Evolutionary conservation across 1,140 invertebrate genomes (phyloP), one percentile per base, ranked within the genome.

Genomic region (Dinoponera quadriceps): DNA sequence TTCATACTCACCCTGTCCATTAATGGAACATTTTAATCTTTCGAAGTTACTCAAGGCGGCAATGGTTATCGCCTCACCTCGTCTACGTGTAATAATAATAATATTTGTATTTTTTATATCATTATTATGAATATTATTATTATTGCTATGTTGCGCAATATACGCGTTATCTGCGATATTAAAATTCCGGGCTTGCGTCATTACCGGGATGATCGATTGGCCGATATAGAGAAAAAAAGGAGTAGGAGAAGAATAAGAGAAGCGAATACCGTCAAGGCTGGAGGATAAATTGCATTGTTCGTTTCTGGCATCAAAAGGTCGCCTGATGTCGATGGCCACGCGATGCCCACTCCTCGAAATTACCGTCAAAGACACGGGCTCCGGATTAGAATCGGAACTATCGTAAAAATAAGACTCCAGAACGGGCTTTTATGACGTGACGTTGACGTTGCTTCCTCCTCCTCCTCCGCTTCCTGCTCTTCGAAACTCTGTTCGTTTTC

Each of bases 351-450:
- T 62, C 3, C 18, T 3, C 4, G 44, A 49, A 25, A 25, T 63
- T 63, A 13, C 25, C 33, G 4, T 62, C n/a, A 27, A 49, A 48
- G 57, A 48, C 22, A 62, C 25, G 18, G n/a, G 20, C 54, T 73
- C 13, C 16, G 29, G 14, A 18, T 7, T 7, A 51, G 29, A 54
- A n/a, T 62, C n/a, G 38, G 14, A 29, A 38, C 11, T 63, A 18
- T 63, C 38, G 4, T 75, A 75, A 63, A 65, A 75, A 51, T 75
- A 75, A 75, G 27, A 77, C 54, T 65, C 27, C 44, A 60, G 4
- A 73, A 73, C 44, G 11, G 7, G 48, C 38, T 44, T 7, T 3
- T 75, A 18, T 51, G 44, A 65, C n/a, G 20, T 20, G 9, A 4
- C 11, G 14, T 44, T 63, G 73, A 77, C 38, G 27, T 27, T 22